Percentiles rank a stretch among this genome's conserved stretches.
Conservation (phyloP, 1,140 invertebrate species). For the Chelonus insularis region DNA sequence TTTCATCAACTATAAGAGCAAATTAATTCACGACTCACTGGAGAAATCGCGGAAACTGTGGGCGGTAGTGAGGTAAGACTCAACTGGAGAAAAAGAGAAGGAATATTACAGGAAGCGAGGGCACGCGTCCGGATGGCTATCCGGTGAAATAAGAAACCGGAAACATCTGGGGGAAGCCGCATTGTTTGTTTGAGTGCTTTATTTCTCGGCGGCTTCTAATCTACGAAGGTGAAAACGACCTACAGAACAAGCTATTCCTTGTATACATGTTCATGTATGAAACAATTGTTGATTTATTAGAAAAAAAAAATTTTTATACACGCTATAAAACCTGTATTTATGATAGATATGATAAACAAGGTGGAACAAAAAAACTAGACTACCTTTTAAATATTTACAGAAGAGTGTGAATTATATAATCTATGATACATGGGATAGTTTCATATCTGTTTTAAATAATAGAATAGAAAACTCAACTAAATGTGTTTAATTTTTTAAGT, state of each 20-base stretch:
- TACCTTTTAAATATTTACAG: too few relatives aligned
- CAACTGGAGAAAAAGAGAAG: slow-evolving; percentile 27
- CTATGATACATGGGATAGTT: too few relatives aligned
- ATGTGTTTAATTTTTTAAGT: too few relatives aligned
- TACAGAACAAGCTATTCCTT: slow-evolving; percentile 4
- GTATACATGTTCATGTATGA: background rate
- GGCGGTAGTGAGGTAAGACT: slow-evolving; percentile 1
- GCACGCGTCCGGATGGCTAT: slow-evolving; percentile 51
- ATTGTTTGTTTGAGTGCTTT: slow-evolving; percentile 54
- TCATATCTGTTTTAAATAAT: too few relatives aligned
- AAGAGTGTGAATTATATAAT: too few relatives aligned
- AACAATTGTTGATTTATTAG: background rate
- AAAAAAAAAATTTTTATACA: too few relatives aligned
- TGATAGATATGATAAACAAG: too few relatives aligned
- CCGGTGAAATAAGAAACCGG: slow-evolving; percentile 60
- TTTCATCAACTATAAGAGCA: background rate
- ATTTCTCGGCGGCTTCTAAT: slow-evolving; percentile 27
- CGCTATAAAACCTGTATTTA: too few relatives aligned
- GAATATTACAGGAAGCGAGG: slow-evolving; percentile 34
- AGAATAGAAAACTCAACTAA: too few relatives aligned
- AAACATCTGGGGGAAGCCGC: slow-evolving; percentile 57
- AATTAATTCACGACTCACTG: slow-evolving; percentile 20
- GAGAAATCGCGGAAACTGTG: slow-evolving; percentile 23
- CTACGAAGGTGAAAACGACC: slow-evolving; percentile 12
- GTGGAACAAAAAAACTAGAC: too few relatives aligned